These are phyloP conservation scores for Mimachlamys varia DNA, from an alignment of 2,888 invertebrate genomes.

Conservation along the genomic window DNA sequence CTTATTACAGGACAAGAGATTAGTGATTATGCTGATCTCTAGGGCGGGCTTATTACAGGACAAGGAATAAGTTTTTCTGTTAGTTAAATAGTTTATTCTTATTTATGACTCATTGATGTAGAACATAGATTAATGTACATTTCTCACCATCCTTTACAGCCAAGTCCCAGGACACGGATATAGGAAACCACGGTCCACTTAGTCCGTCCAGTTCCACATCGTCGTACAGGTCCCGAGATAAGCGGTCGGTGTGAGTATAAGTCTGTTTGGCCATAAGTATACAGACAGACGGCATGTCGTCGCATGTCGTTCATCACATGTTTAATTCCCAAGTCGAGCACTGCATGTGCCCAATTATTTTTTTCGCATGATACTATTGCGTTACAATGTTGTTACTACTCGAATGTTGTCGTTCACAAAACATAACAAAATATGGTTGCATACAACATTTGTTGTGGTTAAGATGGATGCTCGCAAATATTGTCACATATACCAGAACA, in stretches of 20 bases:
- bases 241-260: constrained; percentile 30
- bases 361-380: not conserved
- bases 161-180: not conserved
- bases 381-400: not conserved
- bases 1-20: too few species aligned
- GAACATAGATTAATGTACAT: too few species aligned
- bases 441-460: not conserved
- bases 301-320: not conserved
- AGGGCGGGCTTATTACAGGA: too few species aligned
- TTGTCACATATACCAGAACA: not conserved
- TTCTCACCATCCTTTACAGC: not conserved
- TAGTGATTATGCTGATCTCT: too few species aligned
- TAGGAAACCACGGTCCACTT: not conserved
- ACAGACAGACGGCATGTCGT: constrained; percentile 9
- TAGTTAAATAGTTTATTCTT: too few species aligned
- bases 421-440: not conserved
- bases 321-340: not conserved
- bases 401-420: not conserved
- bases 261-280: constrained; percentile 21
- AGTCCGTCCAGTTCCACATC: constrained; percentile 27
- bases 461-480: not conserved
- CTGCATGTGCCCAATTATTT: not conserved
- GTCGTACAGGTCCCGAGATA: not conserved
- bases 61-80: too few species aligned
- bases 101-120: too few species aligned